Conservation (phyloP, 2,888 invertebrate species). For the Pomacea canaliculata region DNA sequence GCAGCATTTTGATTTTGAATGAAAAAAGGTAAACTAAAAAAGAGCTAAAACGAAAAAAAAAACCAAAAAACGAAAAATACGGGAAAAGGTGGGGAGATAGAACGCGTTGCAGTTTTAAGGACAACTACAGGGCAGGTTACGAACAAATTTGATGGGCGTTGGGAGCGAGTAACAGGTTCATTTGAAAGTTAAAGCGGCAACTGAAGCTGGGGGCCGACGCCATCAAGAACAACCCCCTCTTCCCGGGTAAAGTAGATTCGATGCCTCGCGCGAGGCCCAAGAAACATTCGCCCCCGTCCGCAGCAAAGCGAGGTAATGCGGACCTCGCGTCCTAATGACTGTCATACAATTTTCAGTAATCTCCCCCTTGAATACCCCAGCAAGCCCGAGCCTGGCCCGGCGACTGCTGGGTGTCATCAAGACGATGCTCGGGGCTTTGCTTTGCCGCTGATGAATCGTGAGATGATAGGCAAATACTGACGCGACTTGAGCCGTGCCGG, state of each 20-base stretch:
- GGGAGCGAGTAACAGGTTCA: constrained; percentile 25
- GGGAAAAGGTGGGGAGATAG: too few species aligned
- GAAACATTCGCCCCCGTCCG: neutral
- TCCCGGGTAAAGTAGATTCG: neutral
- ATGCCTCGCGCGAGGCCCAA: neutral
- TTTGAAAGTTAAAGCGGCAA: constrained; percentile 30
- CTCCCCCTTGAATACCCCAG: constrained; percentile 23
- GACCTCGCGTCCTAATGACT: constrained; percentile 21
- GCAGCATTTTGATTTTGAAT: too few species aligned
- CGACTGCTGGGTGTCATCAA: constrained; percentile 18
- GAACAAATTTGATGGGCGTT: constrained; percentile 20
- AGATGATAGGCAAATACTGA: constrained; percentile 30
- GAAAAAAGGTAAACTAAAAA: too few species aligned
- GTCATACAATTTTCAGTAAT: constrained; percentile 29
- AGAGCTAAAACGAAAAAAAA: too few species aligned
- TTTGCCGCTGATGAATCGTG: constrained; percentile 19
- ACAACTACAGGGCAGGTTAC: neutral
- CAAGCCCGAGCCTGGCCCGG: constrained; percentile 8
- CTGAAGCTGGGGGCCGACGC: constrained; percentile 1
- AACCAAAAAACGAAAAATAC: too few species aligned
- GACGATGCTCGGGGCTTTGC: constrained; percentile 20
- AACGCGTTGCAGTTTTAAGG: constrained; percentile 16
- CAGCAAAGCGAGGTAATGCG: neutral
- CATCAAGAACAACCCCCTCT: neutral
- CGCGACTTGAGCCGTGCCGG: constrained; percentile 13